Evolutionary conservation across 2,113 vertebrate genomes (phyloP), one percentile per base, ranked within the genome.

Genomic region (Plecotus auritus): DNA sequence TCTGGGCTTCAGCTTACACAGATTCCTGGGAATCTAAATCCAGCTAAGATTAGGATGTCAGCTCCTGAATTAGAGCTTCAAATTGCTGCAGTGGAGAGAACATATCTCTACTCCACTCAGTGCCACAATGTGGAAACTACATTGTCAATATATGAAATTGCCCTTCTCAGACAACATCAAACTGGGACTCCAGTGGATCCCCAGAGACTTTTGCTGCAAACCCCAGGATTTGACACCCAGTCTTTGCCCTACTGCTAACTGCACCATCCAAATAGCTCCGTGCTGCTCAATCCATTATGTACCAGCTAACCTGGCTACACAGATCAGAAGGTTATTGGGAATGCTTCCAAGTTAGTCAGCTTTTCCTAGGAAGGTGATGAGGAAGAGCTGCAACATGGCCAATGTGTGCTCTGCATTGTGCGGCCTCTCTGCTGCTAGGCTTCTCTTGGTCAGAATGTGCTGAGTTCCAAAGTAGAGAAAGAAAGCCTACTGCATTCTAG

Each of bases 361-460:
- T 84, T 35, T 88, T 83, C 70, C 20, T 20, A 37, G n/a, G 40
- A 84, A 47, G 23, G 17, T 14, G 82, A 40, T 51, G 32, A 37
- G 20, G 49, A 76, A 30, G 67, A 59, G 11, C 1, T 28, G 3
- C 6, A 40, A 23, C 9, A 26, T 7, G 13, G 14, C 2, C n/a
- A 32, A 0, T 7, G 32, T n/a, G 17, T 23, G 16, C 35, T 61
- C 12, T 49, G 1, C 0, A 0, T 32, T 22, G 2, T 0, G 4
- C 47, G 23, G 13, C 28, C 12, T 67, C 51, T 35, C 28, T 3
- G 22, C 2, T 13, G 13, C 30, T 45, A 61, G 23, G 14, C 12
- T 92, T 67, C 86, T 45, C 45, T 22, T 77, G 40, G 18, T 42
- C 22, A 42, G n/a, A 35, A 2, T n/a, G 7, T 32, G 42, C 30